Conservation (phyloP, 1,140 invertebrate genomes). For the Lasioglossum albipes region DNA sequence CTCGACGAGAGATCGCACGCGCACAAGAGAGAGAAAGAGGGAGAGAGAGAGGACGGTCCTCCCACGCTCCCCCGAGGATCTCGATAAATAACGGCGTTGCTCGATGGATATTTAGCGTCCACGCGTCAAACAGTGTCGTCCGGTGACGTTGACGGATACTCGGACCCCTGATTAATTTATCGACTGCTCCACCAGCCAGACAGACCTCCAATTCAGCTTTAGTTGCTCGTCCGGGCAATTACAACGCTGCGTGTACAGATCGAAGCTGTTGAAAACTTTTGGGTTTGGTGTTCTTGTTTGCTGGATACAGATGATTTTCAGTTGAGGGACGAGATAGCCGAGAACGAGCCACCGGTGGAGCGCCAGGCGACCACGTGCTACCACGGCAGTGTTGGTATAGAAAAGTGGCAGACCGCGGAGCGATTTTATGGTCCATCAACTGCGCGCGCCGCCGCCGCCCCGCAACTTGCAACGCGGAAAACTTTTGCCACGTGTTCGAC, state of each 20-base stretch:
- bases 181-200: too few relatives aligned
- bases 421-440: constrained; percentile 59
- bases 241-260: too few relatives aligned
- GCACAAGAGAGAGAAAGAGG: background rate
- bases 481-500: background rate
- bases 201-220: too few relatives aligned
- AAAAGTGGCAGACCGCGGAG: constrained; percentile 16
- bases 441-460: too few relatives aligned
- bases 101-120: constrained; percentile 14
- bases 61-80: background rate
- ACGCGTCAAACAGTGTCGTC: background rate
- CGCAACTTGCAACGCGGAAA: too few relatives aligned
- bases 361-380: constrained; percentile 14
- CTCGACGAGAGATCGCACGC: constrained; percentile 30
- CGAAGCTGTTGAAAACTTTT: too few relatives aligned
- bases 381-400: background rate
- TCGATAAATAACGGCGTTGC: constrained; percentile 28
- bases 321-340: background rate
- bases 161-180: constrained; percentile 14
- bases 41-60: background rate
- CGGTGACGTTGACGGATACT: background rate
- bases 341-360: background rate
- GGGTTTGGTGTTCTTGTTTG: too few relatives aligned
- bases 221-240: too few relatives aligned
- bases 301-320: too few relatives aligned